Percentiles rank a stretch among this genome's conserved stretches.
These are phyloP conservation scores for Zaprionus tsacasi DNA, from an alignment of 1,140 invertebrate genomes.

Conservation along the genomic window DNA sequence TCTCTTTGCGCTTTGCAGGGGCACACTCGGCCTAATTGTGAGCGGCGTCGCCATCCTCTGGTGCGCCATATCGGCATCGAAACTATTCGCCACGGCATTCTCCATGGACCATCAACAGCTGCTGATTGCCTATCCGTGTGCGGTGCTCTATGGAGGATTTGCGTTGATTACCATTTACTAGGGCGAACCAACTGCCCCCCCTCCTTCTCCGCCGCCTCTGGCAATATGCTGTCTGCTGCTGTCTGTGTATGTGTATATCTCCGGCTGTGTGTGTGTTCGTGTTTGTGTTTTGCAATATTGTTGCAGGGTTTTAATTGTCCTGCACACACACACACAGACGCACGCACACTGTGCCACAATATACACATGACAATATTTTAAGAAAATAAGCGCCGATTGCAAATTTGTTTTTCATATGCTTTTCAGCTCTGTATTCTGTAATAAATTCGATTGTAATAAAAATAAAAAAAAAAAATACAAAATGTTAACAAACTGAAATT, in stretches of 20 bases:
- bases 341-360: constrained; percentile 24
- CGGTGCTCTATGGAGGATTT: constrained; percentile 93
- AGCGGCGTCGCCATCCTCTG: constrained; percentile 90
- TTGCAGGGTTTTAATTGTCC: constrained; percentile 71
- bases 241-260: neutral
- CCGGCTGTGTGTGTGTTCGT: constrained; percentile 8
- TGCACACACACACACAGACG: constrained; percentile 45
- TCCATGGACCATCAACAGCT: constrained; percentile 92
- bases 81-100: constrained; percentile 91
- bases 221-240: constrained; percentile 9
- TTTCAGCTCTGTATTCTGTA: constrained; percentile 51
- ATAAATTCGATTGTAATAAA: constrained; percentile 71
- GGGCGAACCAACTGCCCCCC: constrained; percentile 8
- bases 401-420: constrained; percentile 66
- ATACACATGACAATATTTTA: constrained; percentile 59
- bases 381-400: constrained; percentile 77
- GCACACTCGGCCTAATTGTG: constrained; percentile 86
- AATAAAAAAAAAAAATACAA: constrained; percentile 43
- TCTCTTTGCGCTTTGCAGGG: constrained; percentile 73
- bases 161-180: constrained; percentile 91
- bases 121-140: constrained; percentile 94
- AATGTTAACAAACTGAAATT: constrained; percentile 76
- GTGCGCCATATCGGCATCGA: constrained; percentile 93
- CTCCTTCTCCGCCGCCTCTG: neutral
- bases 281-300: constrained; percentile 48